Conservation (phyloP, 2,113 vertebrate species). For the Coregonus clupeaformis region DNA sequence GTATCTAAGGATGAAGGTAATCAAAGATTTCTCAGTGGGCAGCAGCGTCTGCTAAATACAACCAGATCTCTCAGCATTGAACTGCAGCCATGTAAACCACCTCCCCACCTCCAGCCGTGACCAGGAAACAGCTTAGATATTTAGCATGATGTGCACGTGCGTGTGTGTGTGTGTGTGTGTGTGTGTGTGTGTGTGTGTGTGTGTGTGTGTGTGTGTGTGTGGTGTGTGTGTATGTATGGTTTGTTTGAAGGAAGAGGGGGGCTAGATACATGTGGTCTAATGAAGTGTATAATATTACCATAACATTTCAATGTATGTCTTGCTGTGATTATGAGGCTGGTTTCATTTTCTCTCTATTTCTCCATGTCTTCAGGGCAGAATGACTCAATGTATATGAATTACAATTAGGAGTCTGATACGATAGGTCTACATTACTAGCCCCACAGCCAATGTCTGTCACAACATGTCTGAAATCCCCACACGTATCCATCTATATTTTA, state of each 20-base stretch:
- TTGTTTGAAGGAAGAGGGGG: constrained; percentile 41
- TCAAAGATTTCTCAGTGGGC: constrained; percentile 82
- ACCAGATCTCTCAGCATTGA: constrained; percentile 75
- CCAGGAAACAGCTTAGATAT: constrained; percentile 62
- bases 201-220: too few relatives aligned
- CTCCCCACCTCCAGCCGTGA: constrained; percentile 72
- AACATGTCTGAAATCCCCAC: not conserved
- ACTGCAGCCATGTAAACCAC: constrained; percentile 69
- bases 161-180: constrained; percentile 30
- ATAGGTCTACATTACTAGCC: not conserved
- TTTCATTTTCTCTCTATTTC: constrained; percentile 65
- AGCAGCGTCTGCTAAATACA: constrained; percentile 80
- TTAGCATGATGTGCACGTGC: constrained; percentile 68
- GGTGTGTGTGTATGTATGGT: too few relatives aligned
- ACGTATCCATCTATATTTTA: not conserved
- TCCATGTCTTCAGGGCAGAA: constrained; percentile 65
- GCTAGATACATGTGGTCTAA: constrained; percentile 76
- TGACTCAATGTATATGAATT: constrained; percentile 56
- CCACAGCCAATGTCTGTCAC: not conserved
- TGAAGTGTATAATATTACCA: constrained; percentile 79
- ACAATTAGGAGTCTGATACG: constrained; percentile 46
- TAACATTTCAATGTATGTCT: constrained; percentile 75
- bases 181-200: constrained; percentile 69
- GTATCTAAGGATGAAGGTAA: constrained; percentile 78
- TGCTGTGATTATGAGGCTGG: constrained; percentile 75